Conservation (phyloP, 2,888 invertebrate genomes). For the Harmothoe impar region DNA sequence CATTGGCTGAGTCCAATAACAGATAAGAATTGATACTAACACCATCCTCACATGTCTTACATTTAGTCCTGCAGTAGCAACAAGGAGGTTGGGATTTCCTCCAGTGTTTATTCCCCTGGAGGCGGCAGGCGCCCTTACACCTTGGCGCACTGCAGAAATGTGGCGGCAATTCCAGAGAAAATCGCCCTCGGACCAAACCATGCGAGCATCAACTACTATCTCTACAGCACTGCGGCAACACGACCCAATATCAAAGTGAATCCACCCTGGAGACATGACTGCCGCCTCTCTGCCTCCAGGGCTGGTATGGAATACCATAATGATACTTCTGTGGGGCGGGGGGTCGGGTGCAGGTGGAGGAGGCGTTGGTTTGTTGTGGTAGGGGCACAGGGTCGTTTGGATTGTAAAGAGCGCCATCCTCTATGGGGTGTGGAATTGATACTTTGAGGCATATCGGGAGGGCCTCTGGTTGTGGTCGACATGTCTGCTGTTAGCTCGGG, state of each 20-base stretch:
- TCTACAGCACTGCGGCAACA: neutral
- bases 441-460: neutral
- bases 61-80: neutral
- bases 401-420: constrained; percentile 15
- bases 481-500: neutral
- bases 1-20: too few species aligned
- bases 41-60: neutral
- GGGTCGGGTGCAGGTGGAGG: neutral
- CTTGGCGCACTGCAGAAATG: neutral
- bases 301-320: constrained; percentile 11
- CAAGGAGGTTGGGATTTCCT: constrained; percentile 5
- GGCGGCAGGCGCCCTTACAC: neutral
- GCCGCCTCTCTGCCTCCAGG: neutral
- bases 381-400: neutral
- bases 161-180: neutral
- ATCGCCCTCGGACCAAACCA: neutral
- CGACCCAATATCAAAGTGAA: neutral
- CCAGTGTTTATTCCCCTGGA: neutral
- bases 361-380: constrained; percentile 22
- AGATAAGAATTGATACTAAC: neutral
- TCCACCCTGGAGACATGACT: neutral
- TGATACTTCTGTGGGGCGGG: neutral
- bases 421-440: neutral
- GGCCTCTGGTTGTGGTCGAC: neutral
- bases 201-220: neutral